Percentiles rank a stretch among this genome's conserved stretches.
These are phyloP conservation scores for Urophycis tenuis DNA, from an alignment of 2,797 vertebrate genomes.

Conservation along the genomic window DNA sequence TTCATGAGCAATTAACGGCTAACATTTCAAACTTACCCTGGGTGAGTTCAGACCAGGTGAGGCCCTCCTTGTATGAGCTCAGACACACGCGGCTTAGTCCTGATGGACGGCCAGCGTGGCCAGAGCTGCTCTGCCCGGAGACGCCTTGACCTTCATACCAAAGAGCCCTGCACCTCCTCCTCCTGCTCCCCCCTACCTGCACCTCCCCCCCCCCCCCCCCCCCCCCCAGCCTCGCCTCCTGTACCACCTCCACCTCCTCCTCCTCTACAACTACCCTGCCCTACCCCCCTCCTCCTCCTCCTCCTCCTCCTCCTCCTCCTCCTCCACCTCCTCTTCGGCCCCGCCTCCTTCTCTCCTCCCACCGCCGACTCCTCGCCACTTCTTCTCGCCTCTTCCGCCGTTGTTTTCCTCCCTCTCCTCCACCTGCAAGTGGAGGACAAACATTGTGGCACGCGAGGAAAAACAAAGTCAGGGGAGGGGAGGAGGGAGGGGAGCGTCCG, in stretches of 20 bases:
- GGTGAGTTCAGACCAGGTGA: background rate
- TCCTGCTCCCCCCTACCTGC: too few species aligned
- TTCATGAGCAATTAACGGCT: background rate
- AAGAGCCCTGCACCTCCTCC: too few species aligned
- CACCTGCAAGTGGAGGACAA: conserved; percentile 47
- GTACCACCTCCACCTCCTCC: background rate
- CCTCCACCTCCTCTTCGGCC: conserved; percentile 27
- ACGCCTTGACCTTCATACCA: background rate
- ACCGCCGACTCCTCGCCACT: background rate
- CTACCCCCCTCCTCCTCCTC: background rate
- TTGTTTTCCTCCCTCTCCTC: conserved; percentile 8
- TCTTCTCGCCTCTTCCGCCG: conserved; percentile 2
- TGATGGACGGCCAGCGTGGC: background rate
- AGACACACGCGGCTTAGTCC: background rate
- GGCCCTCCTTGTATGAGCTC: background rate
- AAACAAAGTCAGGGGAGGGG: conserved; percentile 33
- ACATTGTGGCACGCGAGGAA: conserved; percentile 42
- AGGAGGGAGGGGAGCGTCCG: background rate
- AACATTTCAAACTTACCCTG: background rate
- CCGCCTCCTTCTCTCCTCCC: background rate
- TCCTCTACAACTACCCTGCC: background rate
- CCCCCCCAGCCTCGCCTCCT: conserved; percentile 39
- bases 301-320: background rate
- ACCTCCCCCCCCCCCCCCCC: conserved; percentile 13
- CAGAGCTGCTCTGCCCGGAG: background rate